Evolutionary conservation across 2,888 invertebrate species (phyloP), one percentile per base, ranked within the genome.

Genomic region (Trissonchulus sp.): DNA sequence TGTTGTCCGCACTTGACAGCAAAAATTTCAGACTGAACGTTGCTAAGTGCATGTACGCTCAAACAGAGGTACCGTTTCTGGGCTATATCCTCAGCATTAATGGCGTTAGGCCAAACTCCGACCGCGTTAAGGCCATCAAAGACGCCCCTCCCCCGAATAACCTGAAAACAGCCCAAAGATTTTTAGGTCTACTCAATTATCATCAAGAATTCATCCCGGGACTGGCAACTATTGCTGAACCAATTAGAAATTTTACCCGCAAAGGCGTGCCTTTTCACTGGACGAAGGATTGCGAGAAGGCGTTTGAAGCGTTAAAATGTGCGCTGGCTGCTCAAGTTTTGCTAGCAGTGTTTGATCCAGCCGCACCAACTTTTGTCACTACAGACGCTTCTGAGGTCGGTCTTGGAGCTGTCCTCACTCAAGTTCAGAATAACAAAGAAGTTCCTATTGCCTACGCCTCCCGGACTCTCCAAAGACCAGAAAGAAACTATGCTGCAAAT

Each of bases 371-470:
- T 78, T 81, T 74, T 81, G 79, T 75, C 78, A 82, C 78, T 76
- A 0, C 65, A 73, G 35, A 71, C 77, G 35, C 80, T 78, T 48
- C 35, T 84, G 1, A 75, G 75, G 18, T 63, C 85, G 2, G 79
- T 82, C 1, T 81, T 81, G 72, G 72, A 3, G 72, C 72, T 8
- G 38, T 72, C 38, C 38, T 72, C 18, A 37, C 72, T 2, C 72
- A 72, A 8, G 8, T 37, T 15, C 38, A 38, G 38, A 30, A 36
- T 36, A 38, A n/a, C 2, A 72, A 72, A 3, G 72, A 72, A 36
- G 8, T 38, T 8, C 35, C 73, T 84, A 86, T 79, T 84, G 84
- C 1, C 82, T 81, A 15, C 81, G 80, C 23, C 78, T 78, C 79
- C 75, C 84, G 36, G 2, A 74, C 63, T 30, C 69, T 74, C n/a